A percentile compares a stretch with the other conserved stretches of the same genome.
These are phyloP conservation scores for Lethrus apterus DNA, from an alignment of 1,140 invertebrate genomes.

Conservation along the genomic window DNA sequence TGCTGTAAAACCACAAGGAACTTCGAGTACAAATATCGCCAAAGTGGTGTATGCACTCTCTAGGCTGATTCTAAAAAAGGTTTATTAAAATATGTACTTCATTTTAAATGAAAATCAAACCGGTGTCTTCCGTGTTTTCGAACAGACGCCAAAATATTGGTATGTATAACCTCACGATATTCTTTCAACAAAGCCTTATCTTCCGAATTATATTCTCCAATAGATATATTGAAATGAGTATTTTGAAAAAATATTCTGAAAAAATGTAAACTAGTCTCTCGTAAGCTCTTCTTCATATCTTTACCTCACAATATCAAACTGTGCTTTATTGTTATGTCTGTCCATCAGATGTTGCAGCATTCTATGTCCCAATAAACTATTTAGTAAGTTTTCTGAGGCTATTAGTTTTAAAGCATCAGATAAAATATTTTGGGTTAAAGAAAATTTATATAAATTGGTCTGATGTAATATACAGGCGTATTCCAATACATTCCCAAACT, in stretches of 20 bases:
- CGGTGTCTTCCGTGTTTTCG: slow-evolving; percentile 41
- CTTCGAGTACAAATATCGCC: slow-evolving; percentile 46
- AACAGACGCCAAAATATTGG: slow-evolving; percentile 43
- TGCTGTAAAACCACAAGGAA: slow-evolving; percentile 51
- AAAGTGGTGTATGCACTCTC: slow-evolving; percentile 47
- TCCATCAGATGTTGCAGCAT: slow-evolving; percentile 50
- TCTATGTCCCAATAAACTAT: slow-evolving; percentile 47
- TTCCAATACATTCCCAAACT: slow-evolving; percentile 45
- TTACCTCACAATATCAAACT: slow-evolving; percentile 44
- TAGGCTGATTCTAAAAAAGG: slow-evolving; percentile 37
- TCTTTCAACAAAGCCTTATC: slow-evolving; percentile 46
- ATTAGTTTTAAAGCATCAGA: slow-evolving; percentile 45
- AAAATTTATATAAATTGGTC: slow-evolving; percentile 38
- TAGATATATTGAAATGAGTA: slow-evolving; percentile 38
- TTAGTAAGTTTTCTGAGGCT: slow-evolving; percentile 38
- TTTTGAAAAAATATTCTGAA: slow-evolving; percentile 44
- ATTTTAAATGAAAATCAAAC: too few relatives aligned
- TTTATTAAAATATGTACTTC: background rate
- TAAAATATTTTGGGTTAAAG: slow-evolving; percentile 42
- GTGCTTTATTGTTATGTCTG: slow-evolving; percentile 42
- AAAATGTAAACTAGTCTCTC: background rate
- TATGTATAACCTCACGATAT: slow-evolving; percentile 45
- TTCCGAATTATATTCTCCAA: slow-evolving; percentile 37
- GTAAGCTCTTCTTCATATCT: background rate
- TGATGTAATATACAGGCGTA: slow-evolving; percentile 44